Conservation (phyloP, 2,888 invertebrate genomes). For the Trisateles emortualis region DNA sequence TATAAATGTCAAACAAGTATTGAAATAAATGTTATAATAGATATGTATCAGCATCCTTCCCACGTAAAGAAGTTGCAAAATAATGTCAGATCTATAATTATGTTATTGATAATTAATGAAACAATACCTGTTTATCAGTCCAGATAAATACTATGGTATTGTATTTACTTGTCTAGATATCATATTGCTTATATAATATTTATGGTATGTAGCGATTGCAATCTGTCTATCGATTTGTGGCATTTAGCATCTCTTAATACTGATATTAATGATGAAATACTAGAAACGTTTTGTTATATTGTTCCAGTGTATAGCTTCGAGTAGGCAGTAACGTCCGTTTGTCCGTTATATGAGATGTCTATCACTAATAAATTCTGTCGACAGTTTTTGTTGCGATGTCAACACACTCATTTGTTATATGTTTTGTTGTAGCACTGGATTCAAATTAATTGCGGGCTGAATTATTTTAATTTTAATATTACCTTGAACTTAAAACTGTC, state of each 20-base stretch:
- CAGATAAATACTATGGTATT: no score
- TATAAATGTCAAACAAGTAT: no score
- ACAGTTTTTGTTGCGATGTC: neutral
- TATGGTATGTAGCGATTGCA: neutral
- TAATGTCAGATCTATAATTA: no score
- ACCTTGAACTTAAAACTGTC: neutral
- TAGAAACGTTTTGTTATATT: neutral
- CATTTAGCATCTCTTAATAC: neutral
- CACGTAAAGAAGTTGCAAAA: no score
- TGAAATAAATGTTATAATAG: no score
- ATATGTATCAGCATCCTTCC: no score
- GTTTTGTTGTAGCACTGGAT: neutral
- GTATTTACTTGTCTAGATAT: neutral
- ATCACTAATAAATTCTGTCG: neutral
- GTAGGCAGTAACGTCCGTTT: neutral
- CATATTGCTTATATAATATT: neutral
- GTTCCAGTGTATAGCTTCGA: slow-evolving; percentile 2
- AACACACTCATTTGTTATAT: neutral
- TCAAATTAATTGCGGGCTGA: neutral
- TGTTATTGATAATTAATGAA: no score
- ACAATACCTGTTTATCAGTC: no score
- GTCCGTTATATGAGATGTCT: neutral
- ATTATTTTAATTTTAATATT: neutral
- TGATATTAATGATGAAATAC: slow-evolving; percentile 2
- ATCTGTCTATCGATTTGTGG: slow-evolving; percentile 2